These are phyloP conservation scores for Pavo muticus DNA, from an alignment of 2,113 vertebrate genomes.

Conservation along the genomic window DNA sequence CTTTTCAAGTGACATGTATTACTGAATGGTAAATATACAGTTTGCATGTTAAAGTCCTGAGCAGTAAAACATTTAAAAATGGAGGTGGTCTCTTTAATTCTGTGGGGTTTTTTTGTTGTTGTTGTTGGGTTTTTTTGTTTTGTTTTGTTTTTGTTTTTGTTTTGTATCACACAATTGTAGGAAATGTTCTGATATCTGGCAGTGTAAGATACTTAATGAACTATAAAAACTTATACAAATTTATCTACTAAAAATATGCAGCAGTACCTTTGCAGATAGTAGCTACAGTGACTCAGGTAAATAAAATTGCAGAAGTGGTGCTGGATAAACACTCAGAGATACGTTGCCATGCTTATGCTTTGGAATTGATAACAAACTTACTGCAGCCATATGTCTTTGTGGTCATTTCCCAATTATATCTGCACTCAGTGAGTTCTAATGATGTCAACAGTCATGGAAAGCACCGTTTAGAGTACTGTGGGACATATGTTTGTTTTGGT, in stretches of 20 bases:
- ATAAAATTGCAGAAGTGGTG: not conserved
- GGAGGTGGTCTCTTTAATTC: not conserved
- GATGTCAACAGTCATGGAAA: not conserved
- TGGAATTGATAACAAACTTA: not conserved
- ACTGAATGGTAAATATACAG: not conserved
- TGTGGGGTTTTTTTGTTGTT: not conserved
- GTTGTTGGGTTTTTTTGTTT: not conserved
- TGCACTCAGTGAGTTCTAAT: not conserved
- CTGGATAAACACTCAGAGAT: not conserved
- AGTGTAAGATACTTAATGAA: not conserved
- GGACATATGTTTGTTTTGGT: not conserved
- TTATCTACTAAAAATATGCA: not conserved
- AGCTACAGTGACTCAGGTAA: not conserved
- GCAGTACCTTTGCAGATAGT: not conserved
- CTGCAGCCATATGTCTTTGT: not conserved
- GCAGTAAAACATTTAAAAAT: not conserved
- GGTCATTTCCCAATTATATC: not conserved
- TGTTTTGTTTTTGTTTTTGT: not conserved
- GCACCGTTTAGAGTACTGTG: not conserved
- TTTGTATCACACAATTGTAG: not conserved
- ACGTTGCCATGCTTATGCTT: fast-evolving
- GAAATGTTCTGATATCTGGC: not conserved
- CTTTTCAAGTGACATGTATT: not conserved
- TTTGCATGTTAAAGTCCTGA: not conserved
- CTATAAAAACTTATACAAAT: not conserved